Evolutionary conservation across 2,797 vertebrate species (phyloP).

Genomic region (Intellagama lesueurii): DNA sequence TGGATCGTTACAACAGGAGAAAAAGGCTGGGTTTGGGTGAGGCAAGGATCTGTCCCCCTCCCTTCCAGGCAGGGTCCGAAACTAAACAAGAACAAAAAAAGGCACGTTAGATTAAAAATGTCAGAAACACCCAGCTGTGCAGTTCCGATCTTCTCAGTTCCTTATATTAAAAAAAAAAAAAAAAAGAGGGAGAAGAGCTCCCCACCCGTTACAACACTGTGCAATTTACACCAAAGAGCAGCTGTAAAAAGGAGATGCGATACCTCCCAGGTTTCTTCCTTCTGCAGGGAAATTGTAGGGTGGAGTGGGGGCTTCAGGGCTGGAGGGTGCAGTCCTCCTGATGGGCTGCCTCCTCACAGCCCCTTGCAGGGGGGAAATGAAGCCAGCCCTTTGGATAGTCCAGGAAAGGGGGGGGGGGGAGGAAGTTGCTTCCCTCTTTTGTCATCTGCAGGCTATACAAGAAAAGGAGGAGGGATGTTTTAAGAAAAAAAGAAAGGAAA

Average conservation of each 20-base stretch:
- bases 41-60: neutral
- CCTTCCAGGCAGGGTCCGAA: constrained; percentile 56
- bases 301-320: no score
- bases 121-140: neutral
- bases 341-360: constrained; percentile 4
- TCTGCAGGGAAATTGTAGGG: constrained; percentile 14
- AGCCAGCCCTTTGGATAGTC: constrained; percentile 50
- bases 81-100: constrained; percentile 29
- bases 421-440: constrained; percentile 79
- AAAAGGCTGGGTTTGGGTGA: constrained; percentile 39
- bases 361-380: no score
- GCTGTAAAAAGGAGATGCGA: neutral
- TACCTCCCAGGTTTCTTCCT: constrained; percentile 15
- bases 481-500: constrained; percentile 52
- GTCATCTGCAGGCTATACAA: constrained; percentile 71
- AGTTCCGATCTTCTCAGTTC: neutral
- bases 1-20: constrained; percentile 25
- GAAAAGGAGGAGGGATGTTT: constrained; percentile 56
- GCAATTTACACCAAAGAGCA: neutral
- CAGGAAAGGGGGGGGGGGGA: constrained; percentile 70
- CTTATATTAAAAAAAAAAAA: neutral
- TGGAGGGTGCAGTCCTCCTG: constrained; percentile 1
- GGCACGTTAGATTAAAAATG: neutral
- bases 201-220: neutral
- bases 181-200: neutral